phyloP scores from a whole-genome alignment of 2,113 vertebrate species.

The Chaenogobius annularis region DNA sequence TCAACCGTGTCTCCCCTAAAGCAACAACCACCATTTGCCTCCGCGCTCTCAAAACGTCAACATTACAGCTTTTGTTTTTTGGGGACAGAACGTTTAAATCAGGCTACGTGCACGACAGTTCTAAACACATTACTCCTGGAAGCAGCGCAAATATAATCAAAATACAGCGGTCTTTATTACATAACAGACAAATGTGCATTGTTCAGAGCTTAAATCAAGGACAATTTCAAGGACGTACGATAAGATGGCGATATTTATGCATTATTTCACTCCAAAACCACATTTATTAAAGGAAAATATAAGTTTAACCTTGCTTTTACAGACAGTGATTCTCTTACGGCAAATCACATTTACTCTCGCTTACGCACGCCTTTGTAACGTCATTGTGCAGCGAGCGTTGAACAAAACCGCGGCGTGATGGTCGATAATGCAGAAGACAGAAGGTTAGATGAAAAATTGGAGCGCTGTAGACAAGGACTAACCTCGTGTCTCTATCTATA shows the following conservation, averaged over 20 bases:
- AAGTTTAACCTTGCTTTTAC: neutral
- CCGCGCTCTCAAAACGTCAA: too few relatives aligned
- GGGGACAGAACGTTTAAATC: too few relatives aligned
- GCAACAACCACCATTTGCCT: too few relatives aligned
- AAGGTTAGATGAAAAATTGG: constrained; percentile 8
- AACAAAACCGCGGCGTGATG: neutral
- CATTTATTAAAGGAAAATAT: neutral
- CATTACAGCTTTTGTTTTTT: too few relatives aligned
- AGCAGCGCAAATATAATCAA: neutral
- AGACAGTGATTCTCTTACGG: neutral
- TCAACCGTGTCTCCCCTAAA: too few relatives aligned
- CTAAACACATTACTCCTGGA: neutral
- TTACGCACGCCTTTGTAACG: neutral
- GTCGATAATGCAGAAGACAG: constrained; percentile 18
- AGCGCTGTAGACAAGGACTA: constrained; percentile 5
- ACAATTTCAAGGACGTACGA: neutral
- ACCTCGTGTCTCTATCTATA: constrained; percentile 22
- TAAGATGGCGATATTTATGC: neutral
- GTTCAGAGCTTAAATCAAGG: neutral
- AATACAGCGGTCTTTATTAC: neutral
- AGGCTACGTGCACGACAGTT: too few relatives aligned
- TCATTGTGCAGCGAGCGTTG: neutral
- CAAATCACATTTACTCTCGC: neutral
- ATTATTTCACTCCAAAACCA: neutral
- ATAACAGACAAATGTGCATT: neutral